Percentiles rank a stretch among this genome's conserved stretches.
Evolutionary conservation across 2,113 vertebrate genomes (phyloP).

Genomic region (Hypanus sabinus): DNA sequence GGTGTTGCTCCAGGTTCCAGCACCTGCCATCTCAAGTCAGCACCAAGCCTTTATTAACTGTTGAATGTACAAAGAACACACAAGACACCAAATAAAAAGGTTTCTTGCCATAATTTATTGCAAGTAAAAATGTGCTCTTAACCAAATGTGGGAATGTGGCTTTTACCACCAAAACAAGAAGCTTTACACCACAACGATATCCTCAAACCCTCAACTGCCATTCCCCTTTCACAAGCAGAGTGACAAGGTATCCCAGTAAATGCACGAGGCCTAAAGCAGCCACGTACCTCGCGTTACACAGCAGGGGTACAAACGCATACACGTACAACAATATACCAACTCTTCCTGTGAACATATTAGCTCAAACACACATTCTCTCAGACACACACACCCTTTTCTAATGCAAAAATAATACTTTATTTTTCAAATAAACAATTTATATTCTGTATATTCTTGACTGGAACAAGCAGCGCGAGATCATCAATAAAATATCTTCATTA

Average conservation of each 20-base stretch:
- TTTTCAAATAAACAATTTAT: conserved; percentile 27
- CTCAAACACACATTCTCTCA: background rate
- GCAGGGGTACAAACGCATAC: background rate
- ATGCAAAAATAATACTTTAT: conserved; percentile 31
- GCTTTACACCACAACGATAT: background rate
- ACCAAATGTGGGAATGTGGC: background rate
- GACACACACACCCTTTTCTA: background rate
- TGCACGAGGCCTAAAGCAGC: background rate
- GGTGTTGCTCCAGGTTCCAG: too few species aligned
- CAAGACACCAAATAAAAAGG: background rate
- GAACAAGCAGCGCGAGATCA: background rate
- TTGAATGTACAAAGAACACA: background rate
- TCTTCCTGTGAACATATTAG: background rate
- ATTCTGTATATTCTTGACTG: background rate
- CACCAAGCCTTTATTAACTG: background rate
- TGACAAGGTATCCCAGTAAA: background rate
- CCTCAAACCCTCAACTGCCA: background rate
- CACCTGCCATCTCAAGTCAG: too few species aligned
- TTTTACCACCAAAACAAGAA: background rate
- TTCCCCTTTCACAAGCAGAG: conserved; percentile 4
- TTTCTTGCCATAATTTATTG: conserved; percentile 32
- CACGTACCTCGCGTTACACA: background rate
- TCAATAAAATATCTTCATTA: background rate
- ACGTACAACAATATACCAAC: background rate
- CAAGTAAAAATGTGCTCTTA: conserved; percentile 33